These are phyloP conservation scores for Astur gentilis DNA, from an alignment of 2,113 vertebrate genomes.

Conservation along the genomic window DNA sequence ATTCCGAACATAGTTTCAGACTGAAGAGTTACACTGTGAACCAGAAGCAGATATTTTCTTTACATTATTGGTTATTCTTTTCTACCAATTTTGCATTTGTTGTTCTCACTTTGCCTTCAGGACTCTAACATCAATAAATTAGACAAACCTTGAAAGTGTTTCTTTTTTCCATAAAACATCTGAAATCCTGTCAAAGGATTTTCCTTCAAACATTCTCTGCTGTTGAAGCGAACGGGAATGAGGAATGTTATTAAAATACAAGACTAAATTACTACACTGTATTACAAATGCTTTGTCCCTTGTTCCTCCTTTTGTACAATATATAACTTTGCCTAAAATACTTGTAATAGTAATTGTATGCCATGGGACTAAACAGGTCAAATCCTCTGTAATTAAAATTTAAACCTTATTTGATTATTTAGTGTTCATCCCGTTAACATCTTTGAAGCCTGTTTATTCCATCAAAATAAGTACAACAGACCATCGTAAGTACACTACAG, in stretches of 20 bases:
- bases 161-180: background rate
- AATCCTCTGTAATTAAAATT: background rate
- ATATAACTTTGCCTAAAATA: background rate
- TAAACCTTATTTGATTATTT: background rate
- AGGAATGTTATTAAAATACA: background rate
- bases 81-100: background rate
- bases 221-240: background rate
- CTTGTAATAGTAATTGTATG: background rate
- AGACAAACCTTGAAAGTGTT: background rate
- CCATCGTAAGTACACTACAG: background rate
- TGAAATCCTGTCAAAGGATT: background rate
- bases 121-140: background rate
- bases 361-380: background rate
- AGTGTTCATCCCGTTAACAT: background rate
- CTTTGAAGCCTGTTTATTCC: background rate
- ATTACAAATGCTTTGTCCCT: background rate
- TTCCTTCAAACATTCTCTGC: background rate
- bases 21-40: background rate
- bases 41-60: background rate
- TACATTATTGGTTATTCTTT: background rate
- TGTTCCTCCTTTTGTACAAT: background rate
- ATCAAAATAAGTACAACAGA: background rate
- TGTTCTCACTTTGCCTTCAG: background rate
- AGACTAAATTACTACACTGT: background rate
- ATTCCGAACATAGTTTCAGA: background rate